Percentiles rank a stretch among this genome's conserved stretches.
Evolutionary conservation across 2,888 invertebrate species (phyloP).

Genomic region (Conops quadrifasciatus): DNA sequence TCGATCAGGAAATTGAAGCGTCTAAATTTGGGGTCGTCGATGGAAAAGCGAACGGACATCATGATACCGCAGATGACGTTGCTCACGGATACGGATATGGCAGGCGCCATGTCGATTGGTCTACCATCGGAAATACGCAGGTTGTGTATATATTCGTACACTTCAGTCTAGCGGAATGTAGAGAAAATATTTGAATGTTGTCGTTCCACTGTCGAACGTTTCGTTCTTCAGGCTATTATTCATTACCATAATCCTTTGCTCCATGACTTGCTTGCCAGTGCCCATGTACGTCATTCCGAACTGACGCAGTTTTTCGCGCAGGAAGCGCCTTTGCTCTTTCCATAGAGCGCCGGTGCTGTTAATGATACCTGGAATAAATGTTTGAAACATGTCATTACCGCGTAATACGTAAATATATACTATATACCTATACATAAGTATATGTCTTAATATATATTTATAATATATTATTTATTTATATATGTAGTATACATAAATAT

Average conservation of each 20-base stretch:
- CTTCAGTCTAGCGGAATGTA: constrained; percentile 71
- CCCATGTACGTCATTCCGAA: constrained; percentile 91
- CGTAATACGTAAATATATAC: not conserved
- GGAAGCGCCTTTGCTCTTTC: constrained; percentile 88
- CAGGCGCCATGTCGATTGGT: constrained; percentile 77
- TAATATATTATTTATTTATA: no score
- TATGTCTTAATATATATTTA: no score
- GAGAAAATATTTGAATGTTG: not conserved
- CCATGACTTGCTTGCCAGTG: constrained; percentile 82
- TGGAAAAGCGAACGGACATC: constrained; percentile 86
- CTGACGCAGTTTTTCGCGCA: constrained; percentile 83
- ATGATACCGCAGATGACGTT: constrained; percentile 91
- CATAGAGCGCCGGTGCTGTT: constrained; percentile 89
- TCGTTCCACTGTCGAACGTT: not conserved
- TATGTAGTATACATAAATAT: no score
- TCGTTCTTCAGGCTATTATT: constrained; percentile 46
- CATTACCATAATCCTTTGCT: constrained; percentile 84
- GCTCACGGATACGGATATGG: constrained; percentile 82
- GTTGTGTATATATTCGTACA: constrained; percentile 75
- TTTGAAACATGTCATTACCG: not conserved
- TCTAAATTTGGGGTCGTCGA: constrained; percentile 79
- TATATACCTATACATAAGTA: not conserved
- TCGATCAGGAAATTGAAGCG: constrained; percentile 87
- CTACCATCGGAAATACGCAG: constrained; percentile 73
- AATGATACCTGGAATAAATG: constrained; percentile 76